Evolutionary conservation across 1,140 invertebrate genomes (phyloP), one percentile per base, ranked within the genome.

Genomic region (Whitmania pigra): DNA sequence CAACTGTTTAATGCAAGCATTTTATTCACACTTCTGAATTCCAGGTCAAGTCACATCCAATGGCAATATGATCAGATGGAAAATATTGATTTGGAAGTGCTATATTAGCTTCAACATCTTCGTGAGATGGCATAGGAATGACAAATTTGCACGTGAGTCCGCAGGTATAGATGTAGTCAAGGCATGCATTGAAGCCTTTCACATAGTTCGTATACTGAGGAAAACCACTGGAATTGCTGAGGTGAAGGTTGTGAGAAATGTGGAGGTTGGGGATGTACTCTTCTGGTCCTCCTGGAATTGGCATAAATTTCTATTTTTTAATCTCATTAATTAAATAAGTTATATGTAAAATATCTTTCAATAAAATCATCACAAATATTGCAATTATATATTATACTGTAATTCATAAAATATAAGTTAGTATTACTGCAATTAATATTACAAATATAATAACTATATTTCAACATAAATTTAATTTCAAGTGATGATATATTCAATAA

Each of bases 1-100:
- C 43, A 15, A 49, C 9, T 49, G 15, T 17, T 17, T 49, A 1
- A 1, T 49, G 31, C 31, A 15, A 49, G 15, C 43, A 49, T 49
- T 49, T 49, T 49, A 49, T 49, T 49, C 43, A 49, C 43, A 49
- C 15, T 49, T 49, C 43, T 15, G 31, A 1, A 1, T 49, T 53
- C 84, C 87, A 87, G 72, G 83, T 81, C 49, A 97, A 81, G 83
- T 94, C 91, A 67, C 88, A 89, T 71, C 94, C 84, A 67, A 94
- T 82, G 68, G 93, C 88, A 75, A 97, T 82, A 82, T 97, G 94
- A 85, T 97, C 94, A 22, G 93, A 95, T 0, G 93, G 93, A 82
- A 90, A 91, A 13, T 89, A 87, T 22, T 89, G 81, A 77, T 89
- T 95, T 2, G 93, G 94, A 73, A 96, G 84, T 17, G 90, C 92